phyloP scores from a whole-genome alignment of 2,113 vertebrate genomes.

The Rhinoptilus africanus region DNA sequence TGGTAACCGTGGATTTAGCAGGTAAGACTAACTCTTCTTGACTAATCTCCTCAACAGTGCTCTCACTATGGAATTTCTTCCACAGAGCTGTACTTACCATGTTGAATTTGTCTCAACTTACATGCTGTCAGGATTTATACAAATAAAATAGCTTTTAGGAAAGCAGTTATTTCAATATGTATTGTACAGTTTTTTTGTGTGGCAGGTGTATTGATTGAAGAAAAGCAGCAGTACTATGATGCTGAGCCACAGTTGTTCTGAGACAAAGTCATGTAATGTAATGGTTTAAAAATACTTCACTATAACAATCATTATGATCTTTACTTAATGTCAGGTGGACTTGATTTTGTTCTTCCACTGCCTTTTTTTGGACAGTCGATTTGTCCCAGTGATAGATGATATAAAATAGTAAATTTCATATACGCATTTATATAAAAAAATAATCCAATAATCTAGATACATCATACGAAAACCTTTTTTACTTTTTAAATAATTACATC shows the following conservation, averaged over 20 bases:
- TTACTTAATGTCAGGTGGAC: background rate
- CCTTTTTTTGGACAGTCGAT: background rate
- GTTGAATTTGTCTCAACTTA: background rate
- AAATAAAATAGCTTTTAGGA: background rate
- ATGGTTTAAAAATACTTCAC: background rate
- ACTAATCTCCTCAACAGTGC: background rate
- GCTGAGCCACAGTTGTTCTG: background rate
- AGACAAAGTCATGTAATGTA: background rate
- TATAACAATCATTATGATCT: background rate
- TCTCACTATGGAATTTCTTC: background rate
- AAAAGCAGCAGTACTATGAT: background rate
- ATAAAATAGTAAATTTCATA: background rate
- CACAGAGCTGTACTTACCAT: background rate
- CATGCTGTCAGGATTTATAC: background rate
- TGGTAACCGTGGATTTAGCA: background rate
- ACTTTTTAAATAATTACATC: background rate
- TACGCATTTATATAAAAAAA: background rate
- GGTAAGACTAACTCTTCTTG: background rate
- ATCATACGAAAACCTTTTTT: background rate
- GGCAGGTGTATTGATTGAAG: background rate
- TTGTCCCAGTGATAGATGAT: background rate
- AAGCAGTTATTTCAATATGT: background rate
- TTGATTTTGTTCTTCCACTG: background rate
- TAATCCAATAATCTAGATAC: background rate
- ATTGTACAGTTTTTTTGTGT: background rate